Evolutionary conservation across 2,888 invertebrate species (phyloP).

Genomic region (Amiota minor): DNA sequence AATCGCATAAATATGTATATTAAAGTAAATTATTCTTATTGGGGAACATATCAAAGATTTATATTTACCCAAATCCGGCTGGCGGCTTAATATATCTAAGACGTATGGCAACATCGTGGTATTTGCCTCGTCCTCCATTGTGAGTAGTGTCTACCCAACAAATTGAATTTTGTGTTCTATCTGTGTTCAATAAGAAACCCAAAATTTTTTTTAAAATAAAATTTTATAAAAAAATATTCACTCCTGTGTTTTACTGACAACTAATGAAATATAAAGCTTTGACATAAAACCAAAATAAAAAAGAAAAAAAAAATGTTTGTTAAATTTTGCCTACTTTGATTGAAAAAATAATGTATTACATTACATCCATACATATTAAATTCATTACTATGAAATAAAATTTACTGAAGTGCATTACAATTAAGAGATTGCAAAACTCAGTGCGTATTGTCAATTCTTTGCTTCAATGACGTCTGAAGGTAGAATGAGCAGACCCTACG

Average conservation of each 20-base stretch:
- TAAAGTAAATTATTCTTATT: neutral
- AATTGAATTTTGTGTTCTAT: neutral
- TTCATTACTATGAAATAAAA: too few relatives aligned
- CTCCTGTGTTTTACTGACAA: too few relatives aligned
- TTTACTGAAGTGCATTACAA: too few relatives aligned
- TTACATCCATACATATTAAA: too few relatives aligned
- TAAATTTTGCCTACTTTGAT: too few relatives aligned
- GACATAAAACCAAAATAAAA: neutral
- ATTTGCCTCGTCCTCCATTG: constrained; percentile 38
- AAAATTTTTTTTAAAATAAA: neutral
- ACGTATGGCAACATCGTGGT: constrained; percentile 46
- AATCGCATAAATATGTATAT: neutral
- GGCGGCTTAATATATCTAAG: constrained; percentile 48
- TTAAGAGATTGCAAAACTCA: too few relatives aligned
- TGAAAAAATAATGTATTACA: too few relatives aligned
- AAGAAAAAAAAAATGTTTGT: too few relatives aligned
- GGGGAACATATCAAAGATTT: too few relatives aligned
- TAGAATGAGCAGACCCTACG: too few relatives aligned
- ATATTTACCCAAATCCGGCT: constrained; percentile 41
- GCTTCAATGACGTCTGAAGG: too few relatives aligned
- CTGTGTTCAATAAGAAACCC: neutral
- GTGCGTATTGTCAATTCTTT: too few relatives aligned
- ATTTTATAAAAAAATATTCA: neutral
- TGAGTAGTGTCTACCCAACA: neutral
- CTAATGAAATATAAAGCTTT: neutral